Evolutionary conservation across 2,888 invertebrate species (phyloP).

Genomic region (Melipona bicolor): DNA sequence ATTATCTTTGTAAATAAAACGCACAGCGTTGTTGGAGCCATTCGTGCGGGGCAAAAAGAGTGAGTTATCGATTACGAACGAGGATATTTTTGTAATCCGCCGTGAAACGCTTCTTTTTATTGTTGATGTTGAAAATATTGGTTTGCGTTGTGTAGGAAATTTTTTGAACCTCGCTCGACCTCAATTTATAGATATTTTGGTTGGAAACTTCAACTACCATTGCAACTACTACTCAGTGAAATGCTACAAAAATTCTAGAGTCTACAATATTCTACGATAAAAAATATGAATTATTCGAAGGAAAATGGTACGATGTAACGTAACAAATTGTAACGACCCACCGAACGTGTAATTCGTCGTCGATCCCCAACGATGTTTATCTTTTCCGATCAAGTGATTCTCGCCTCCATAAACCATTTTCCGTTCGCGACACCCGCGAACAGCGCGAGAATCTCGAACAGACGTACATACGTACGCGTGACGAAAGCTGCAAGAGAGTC

Average conservation of each 20-base stretch:
- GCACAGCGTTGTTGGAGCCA: not conserved
- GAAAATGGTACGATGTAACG: too few relatives aligned
- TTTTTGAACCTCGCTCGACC: too few relatives aligned
- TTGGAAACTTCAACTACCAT: too few relatives aligned
- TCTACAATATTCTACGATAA: too few relatives aligned
- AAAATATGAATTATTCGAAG: too few relatives aligned
- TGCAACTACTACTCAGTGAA: too few relatives aligned
- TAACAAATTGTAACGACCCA: not conserved
- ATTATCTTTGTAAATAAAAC: conserved; percentile 6
- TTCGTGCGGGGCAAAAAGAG: not conserved
- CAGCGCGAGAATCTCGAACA: not conserved
- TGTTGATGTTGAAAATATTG: too few relatives aligned
- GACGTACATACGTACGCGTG: not conserved
- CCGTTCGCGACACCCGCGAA: not conserved
- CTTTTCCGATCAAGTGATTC: not conserved
- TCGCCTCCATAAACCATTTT: not conserved
- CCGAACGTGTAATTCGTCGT: not conserved
- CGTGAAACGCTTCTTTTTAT: not conserved
- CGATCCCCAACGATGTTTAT: not conserved
- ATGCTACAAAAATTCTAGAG: too few relatives aligned
- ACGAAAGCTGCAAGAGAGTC: not conserved
- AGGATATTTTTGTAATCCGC: not conserved
- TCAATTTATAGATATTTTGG: too few relatives aligned
- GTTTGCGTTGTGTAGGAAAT: too few relatives aligned
- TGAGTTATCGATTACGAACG: not conserved